Base-by-base conservation (phyloP, 2,888 invertebrate species). In the Chymomyza fuscimana region DNA sequence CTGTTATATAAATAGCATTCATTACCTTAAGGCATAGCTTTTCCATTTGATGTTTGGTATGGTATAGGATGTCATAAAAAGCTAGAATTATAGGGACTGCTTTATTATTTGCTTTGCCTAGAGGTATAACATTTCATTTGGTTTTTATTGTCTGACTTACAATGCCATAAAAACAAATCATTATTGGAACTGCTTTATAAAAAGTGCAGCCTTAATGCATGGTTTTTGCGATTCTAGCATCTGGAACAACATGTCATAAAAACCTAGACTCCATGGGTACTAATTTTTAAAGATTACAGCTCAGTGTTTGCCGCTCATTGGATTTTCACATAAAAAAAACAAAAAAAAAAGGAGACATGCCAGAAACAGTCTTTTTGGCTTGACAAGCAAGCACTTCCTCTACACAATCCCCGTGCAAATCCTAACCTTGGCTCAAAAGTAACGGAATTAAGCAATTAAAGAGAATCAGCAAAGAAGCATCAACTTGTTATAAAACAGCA, bases 371-470 rank as follows among this genome's bases (percentile, higher is more conserved):
- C 65, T 70, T 69, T 67, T 74, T 71, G 54, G 66, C 46, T 54
- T 46, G 71, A 60, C 46, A 58, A 22, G 0, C 61, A 70, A 71
- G 66, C 70, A 82, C 84, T 82, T 83, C 82, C 74, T 65, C 73
- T 72, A 83, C 87, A 81, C 50, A 61, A 58, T 46, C 29, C 66
- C 64, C 67, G 75, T 70, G 65, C 68, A 63, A 61, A 68, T 77
- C 83, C 75, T 72, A 77, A 87, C 82, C 82, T 83, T 82, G 82
- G 74, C 54, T 72, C 72, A 65, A 87, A 59, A 75, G 81, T 88
- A 82, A 88, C 87, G 82, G 88, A 87, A 68, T 73, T 71, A 69
- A 73, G 80, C 82, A 82, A 88, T 82, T 86, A 88, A 86, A 75
- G 36, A 73, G 62, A 77, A 67, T 74, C 72, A 72, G 50, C 73